A percentile compares a stretch with the other conserved stretches of the same genome.
phyloP scores from a whole-genome alignment of 2,113 vertebrate species.

The Pelusios castaneus region DNA sequence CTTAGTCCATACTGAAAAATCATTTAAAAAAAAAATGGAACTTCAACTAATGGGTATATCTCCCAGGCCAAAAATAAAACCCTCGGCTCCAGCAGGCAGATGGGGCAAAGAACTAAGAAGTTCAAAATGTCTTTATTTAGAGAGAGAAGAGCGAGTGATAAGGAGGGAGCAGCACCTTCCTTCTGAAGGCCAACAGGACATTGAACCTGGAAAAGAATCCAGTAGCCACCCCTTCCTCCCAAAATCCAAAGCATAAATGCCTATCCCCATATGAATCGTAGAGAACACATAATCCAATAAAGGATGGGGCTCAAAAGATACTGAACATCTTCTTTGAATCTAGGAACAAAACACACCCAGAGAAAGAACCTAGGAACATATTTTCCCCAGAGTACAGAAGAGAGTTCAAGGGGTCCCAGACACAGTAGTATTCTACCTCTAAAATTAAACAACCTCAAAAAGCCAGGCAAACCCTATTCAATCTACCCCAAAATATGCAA shows the following conservation, averaged over 20 bases:
- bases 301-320: neutral
- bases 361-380: neutral
- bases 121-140: neutral
- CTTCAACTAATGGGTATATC: neutral
- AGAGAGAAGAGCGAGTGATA: neutral
- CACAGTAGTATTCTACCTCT: neutral
- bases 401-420: neutral
- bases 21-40: neutral
- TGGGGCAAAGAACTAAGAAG: neutral
- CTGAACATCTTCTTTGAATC: neutral
- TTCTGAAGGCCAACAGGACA: neutral
- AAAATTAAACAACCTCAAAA: neutral
- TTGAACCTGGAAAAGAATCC: neutral
- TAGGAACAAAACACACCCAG: neutral
- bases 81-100: neutral
- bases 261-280: neutral
- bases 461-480: neutral
- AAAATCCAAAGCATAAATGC: neutral
- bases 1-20: neutral
- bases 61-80: neutral
- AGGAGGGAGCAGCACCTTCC: neutral
- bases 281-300: neutral
- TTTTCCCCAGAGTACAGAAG: neutral
- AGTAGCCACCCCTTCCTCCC: neutral
- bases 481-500: neutral